Base-by-base conservation (phyloP, 2,797 vertebrate genomes). In the Neoniphon sammara region DNA sequence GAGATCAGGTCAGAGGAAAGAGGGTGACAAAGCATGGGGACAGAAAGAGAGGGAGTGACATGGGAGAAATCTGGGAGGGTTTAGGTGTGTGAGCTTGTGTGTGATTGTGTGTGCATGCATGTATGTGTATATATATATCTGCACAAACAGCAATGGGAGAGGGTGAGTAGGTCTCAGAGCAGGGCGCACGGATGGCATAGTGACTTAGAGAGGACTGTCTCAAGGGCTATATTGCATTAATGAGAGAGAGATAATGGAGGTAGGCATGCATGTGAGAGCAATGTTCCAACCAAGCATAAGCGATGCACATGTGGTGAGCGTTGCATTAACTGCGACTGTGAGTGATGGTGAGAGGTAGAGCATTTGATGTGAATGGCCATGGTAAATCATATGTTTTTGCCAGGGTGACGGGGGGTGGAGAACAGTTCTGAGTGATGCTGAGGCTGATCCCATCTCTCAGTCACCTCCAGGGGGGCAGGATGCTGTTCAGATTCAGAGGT, bases 381-480 rank as follows among this genome's bases (percentile, higher is more conserved):
- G 71, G 61, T 71, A 78, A 83, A 85, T 85, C 84, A 86, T 88
- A 86, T 83, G 84, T 84, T 84, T 86, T 79, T 85, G 77, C 60
- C 64, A n/a, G 71, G 62, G 53, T 75, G 88, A 90, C 2, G 55
- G 58, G 78, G 80, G 77, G 77, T 64, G 59, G 70, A 59, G 50
- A 64, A 75, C 57, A 34, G 12, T 34, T 76, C 70, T 87, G 88
- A 92, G 65, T 84, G 89, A 86, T 88, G 84, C 50, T 82, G 75
- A 18, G 56, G 52, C 81, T 87, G 89, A 92, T 90, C 66, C 58
- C 78, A 82, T 89, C 75, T 88, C 89, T 92, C 90, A 90, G 70
- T 83, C 78, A 82, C 73, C 89, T 86, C 68, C 77, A 78, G 84
- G 86, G 67, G 49, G 77, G 59, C 77, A 47, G 71, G 74, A 78